These are phyloP conservation scores for Thelaira solivaga DNA, from an alignment of 2,888 invertebrate species.

Conservation along the genomic window DNA sequence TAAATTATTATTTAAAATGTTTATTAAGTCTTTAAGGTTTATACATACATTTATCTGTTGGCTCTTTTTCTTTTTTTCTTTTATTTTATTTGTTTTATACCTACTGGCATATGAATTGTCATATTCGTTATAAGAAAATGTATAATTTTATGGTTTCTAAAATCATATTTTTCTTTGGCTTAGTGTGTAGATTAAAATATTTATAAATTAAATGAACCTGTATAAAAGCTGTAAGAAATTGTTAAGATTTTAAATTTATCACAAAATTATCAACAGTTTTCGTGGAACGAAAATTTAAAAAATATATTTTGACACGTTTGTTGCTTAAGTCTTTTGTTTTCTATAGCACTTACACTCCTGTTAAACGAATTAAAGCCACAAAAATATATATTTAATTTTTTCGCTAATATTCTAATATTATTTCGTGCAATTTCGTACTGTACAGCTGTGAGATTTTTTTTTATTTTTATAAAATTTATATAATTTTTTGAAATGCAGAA, in stretches of 20 bases:
- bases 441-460: too few relatives aligned
- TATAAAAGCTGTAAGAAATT: too few relatives aligned
- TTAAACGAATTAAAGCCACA: background rate
- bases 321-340: conserved; percentile 21
- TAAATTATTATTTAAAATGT: conserved; percentile 30
- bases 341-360: background rate
- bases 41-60: background rate
- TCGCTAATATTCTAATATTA: too few relatives aligned
- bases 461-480: too few relatives aligned
- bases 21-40: background rate
- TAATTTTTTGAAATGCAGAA: too few relatives aligned
- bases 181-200: background rate
- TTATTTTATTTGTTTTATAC: conserved; percentile 15
- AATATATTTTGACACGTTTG: too few relatives aligned
- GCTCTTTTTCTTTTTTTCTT: background rate
- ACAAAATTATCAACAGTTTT: background rate
- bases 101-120: conserved; percentile 42
- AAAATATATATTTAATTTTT: background rate
- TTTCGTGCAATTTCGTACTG: too few relatives aligned
- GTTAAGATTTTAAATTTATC: too few relatives aligned
- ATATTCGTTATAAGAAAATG: conserved; percentile 12
- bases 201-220: background rate
- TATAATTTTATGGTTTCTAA: conserved; percentile 41
- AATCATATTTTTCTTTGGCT: background rate
- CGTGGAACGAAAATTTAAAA: background rate